Base-by-base conservation (phyloP, 92 coral and sea anemone genomes). In the Chrysogorgia sp. region DNA sequence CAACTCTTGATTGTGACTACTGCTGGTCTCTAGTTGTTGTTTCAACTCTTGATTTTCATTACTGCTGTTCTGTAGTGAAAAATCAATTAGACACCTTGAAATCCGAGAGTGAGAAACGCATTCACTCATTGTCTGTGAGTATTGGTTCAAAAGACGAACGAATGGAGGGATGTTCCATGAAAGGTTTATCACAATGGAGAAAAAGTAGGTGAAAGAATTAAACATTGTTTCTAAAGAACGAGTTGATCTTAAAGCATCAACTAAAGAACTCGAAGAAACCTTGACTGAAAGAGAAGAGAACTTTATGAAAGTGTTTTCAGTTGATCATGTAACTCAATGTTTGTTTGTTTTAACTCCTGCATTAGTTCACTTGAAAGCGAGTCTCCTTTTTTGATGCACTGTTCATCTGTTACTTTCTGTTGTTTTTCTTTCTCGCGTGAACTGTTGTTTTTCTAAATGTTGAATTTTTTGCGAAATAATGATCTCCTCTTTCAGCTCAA, bases 401-500 rank as follows among this genome's bases (percentile, higher is more conserved):
- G 57, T 20, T 61, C 48, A 33, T 76, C 71, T 22, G 43, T 6
- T 25, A 30, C 29, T 30, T 47, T 61, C 71, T 47, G 14, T 28
- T 37, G 24, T 76, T 40, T 48, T 19, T 76, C 82, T 19, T 76
- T 60, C 71, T 40, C 70, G 0, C 25, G 58, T 0, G 58, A 35
- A 40, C 10, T 58, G 48, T 33, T 76, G 40, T 76, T 33, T 40
- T 13, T 59, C 68, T 28, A 59, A 41, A 76, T 76, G 58, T 60
- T 76, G 40, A 12, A 17, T 50, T 76, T 59, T 26, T 48, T 59
- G 81, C 15, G 68, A 20, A 40, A 37, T 43, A 40, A 57, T 70
- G 1, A 70, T 19, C 8, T 71, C 81, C 63, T 79, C 88, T 32
- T 37, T 85, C 53, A 63, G 40, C 24, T 14, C 65, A 12, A 72